Conservation (phyloP, 2,797 vertebrate species). For the Dromococcyx pavoninus region DNA sequence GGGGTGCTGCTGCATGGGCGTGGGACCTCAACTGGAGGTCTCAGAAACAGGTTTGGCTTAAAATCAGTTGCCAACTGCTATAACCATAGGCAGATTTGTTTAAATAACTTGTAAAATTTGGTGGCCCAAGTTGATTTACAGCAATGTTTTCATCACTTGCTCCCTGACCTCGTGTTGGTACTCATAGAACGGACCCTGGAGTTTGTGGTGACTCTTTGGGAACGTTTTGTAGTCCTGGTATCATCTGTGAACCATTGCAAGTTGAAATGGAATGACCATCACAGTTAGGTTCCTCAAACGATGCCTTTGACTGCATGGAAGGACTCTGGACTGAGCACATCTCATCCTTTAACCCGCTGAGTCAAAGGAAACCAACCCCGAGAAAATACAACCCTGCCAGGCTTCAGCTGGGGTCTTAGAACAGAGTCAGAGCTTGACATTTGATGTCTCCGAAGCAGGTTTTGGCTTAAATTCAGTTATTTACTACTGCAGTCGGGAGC, state of each 20-base stretch:
- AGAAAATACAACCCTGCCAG: conserved; percentile 17
- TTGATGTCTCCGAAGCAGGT: conserved; percentile 32
- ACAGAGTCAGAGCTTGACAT: conserved; percentile 39
- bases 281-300: accelerated
- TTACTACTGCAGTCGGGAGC: conserved; percentile 54
- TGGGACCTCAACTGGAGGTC: neutral
- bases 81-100: neutral
- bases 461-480: conserved; percentile 59
- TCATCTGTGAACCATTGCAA: accelerated
- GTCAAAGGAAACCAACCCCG: neutral
- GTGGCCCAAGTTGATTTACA: neutral
- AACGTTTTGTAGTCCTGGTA: accelerated
- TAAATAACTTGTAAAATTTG: neutral
- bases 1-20: neutral
- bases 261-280: accelerated
- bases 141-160: accelerated
- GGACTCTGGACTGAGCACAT: neutral
- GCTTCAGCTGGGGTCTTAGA: neutral
- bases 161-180: accelerated
- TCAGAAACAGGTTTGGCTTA: neutral
- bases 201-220: accelerated
- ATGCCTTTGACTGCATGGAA: accelerated
- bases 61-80: neutral
- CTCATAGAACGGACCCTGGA: accelerated
- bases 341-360: neutral